Base-by-base conservation (phyloP, 2,113 vertebrate species). In the Indicator maculatus region DNA sequence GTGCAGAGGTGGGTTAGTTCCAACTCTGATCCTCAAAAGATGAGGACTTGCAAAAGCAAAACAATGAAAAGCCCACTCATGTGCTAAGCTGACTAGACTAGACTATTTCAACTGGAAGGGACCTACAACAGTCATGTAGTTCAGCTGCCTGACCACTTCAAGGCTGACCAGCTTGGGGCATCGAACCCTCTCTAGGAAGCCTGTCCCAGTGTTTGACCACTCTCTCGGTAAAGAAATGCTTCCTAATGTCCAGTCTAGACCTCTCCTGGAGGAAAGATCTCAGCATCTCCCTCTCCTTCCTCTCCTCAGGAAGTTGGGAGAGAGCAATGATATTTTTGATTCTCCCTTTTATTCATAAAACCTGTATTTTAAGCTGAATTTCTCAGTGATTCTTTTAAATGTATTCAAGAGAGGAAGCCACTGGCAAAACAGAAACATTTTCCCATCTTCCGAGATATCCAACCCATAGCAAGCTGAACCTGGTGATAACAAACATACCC, bases 41-140 rank as follows among this genome's bases (percentile, higher is more conserved):
- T 0, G 0, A 66, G 36, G 23, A 36, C 16, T 85, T 94, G 39
- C 20, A 47, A 69, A 88, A 88, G 17, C 14, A 67, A 67, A 91
- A 70, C 30, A 85, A 24, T 53, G 56, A 65, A 58, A 69, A 86
- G 7, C 52, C 41, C 24, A 66, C 6, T 26, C 12, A 26, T n/a
- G 24, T 1, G 0, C 17, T 52, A 52, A 52, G 15, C 38, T 74
- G 69, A 20, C 11, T 66, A 39, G 36, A 28, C 12, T 10, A 59
- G 38, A 58, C 8, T 30, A 24, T 60, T 70, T 60, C 44, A 56
- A 23, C 33, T 75, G 63, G 12, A 71, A 71, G 39, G 5, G 58
- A 45, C 44, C 30, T 50, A 44, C 21, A 61, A 5, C 0, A 0
- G n/a, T 74, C 50, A 44, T 67, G 38, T 55, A 16, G 20, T 73